phyloP scores from a whole-genome alignment of 2,888 invertebrate species.

The Carcina quercana region DNA sequence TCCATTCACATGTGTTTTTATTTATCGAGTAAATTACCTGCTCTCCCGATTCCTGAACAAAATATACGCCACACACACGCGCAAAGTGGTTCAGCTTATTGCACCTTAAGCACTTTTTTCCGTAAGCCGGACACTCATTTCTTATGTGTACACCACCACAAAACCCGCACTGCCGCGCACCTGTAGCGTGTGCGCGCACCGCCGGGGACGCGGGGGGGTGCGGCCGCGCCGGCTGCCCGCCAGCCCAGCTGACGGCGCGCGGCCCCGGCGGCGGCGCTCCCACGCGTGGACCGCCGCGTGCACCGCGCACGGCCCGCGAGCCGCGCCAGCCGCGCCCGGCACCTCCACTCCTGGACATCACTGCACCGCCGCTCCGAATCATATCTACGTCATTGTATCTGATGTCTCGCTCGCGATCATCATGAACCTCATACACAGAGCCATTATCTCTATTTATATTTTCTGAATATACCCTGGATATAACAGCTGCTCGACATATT shows the following conservation, averaged over 20 bases:
- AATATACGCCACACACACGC: slow-evolving; percentile 4
- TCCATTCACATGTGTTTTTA: slow-evolving; percentile 1
- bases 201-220: neutral
- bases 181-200: neutral
- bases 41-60: slow-evolving; percentile 1
- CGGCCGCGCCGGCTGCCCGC: neutral
- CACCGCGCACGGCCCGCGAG: too few species aligned
- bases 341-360: too few species aligned
- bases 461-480: slow-evolving; percentile 4
- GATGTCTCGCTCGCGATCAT: too few species aligned
- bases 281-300: too few species aligned
- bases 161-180: neutral
- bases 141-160: slow-evolving; percentile 6
- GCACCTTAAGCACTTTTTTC: slow-evolving; percentile 7
- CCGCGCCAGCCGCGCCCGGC: too few species aligned
- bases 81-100: slow-evolving; percentile 8
- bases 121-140: slow-evolving; percentile 8
- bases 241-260: neutral
- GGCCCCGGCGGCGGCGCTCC: neutral
- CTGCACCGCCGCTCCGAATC: too few species aligned
- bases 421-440: neutral
- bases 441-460: slow-evolving; percentile 6
- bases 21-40: slow-evolving; percentile 1
- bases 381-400: too few species aligned
- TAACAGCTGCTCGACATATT: slow-evolving; percentile 7